These are phyloP conservation scores for Parazoanthus atlanticus DNA, from an alignment of 92 coral and sea anemone genomes.

Conservation along the genomic window DNA sequence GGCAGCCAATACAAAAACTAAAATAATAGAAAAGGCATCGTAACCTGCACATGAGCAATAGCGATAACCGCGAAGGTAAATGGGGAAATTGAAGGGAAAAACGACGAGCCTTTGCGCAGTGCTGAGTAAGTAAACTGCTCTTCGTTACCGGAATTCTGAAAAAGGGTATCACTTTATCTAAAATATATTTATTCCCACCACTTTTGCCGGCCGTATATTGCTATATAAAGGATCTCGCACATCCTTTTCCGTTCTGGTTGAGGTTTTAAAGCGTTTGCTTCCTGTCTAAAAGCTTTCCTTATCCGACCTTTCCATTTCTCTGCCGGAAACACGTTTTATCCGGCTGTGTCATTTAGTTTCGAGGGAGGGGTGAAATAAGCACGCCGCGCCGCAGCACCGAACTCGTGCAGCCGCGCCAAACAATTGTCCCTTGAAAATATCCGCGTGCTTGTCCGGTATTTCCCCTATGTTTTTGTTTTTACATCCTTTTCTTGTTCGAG, in stretches of 20 bases:
- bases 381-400: neutral
- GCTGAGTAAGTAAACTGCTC: no score
- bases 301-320: neutral
- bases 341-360: neutral
- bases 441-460: neutral
- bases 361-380: no score
- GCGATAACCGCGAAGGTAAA: no score
- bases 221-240: neutral
- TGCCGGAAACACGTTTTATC: neutral
- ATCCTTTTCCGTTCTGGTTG: neutral
- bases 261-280: neutral
- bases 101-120: no score
- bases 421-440: neutral
- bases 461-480: no score
- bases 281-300: neutral
- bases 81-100: no score
- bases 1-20: no score
- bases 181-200: neutral
- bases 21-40: no score
- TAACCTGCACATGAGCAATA: no score
- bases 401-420: neutral
- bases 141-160: no score
- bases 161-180: neutral
- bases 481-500: neutral
- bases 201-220: neutral